Evolutionary conservation across 2,113 vertebrate species (phyloP), one percentile per base, ranked within the genome.

Genomic region (Chaenocephalus aceratus): DNA sequence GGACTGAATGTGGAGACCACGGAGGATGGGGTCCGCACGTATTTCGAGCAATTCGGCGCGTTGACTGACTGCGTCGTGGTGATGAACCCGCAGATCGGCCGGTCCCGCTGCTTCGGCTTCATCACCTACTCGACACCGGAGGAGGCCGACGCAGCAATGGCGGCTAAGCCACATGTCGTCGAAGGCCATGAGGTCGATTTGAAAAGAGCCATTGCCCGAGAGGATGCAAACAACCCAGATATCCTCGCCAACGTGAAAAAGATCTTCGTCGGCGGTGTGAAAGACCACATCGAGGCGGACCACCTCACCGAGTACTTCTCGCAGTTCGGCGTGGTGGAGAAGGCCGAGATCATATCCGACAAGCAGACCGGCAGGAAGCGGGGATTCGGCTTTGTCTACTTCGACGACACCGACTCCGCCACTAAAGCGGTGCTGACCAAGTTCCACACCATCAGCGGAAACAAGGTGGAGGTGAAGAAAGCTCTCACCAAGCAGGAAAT

Each of bases 231-330:
- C 77, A 96, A 95, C 65, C 97, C 97, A 1, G 97, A 97, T n/a
- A 96, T 97, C n/a, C 95, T 97, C 86, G 97, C 97, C 0, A 99
- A 99, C 77, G 97, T 99, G 34, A 99, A 99, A 95, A 99, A 99
- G 85, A 97, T 99, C n/a, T 99, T 99, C 75, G 96, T 99, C 62
- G 98, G 98, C 0, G 98, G 98, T 15, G 95, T 99, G 9, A 99
- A 99, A 65, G 97, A 97, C 85, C 97, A 99, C 87, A 94, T 99
- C 63, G 96, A 96, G 65, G 95, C 97, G 65, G 95, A 96, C 11
- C 95, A 98, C 92, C 95, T 99, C 70, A 94, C 95, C 53, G 95
- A 97, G 79, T 97, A 98, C 72, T 99, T 99, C 94, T 96, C 96
- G 26, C 96, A 97, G 92, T 99, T 96, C 78, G 98, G 98, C 83